Evolutionary conservation across 2,797 vertebrate genomes (phyloP).

Genomic region (Catostomus latipinnis): DNA sequence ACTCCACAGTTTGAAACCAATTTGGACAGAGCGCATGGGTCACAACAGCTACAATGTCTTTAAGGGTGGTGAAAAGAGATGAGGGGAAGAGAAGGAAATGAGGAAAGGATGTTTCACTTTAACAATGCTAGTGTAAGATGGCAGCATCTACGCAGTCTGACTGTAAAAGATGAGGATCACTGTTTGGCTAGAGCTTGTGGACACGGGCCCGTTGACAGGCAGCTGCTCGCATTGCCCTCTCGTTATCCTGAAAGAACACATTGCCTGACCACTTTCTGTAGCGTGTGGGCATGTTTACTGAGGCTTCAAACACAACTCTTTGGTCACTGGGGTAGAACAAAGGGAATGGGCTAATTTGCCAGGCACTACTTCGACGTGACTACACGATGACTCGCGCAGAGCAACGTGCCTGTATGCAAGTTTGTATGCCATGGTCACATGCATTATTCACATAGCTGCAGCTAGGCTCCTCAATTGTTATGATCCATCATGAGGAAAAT

Average conservation of each 20-base stretch:
- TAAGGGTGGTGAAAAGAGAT: constrained; percentile 18
- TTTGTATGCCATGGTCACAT: not conserved
- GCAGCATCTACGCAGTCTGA: constrained; percentile 19
- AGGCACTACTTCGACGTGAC: not conserved
- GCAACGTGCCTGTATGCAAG: constrained; percentile 31
- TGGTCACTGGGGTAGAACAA: constrained; percentile 36
- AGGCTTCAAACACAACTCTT: constrained; percentile 31
- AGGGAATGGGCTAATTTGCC: constrained; percentile 45
- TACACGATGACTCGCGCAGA: constrained; percentile 4
- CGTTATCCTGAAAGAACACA: constrained; percentile 9
- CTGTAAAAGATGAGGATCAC: constrained; percentile 8
- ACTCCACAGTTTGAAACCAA: constrained; percentile 42
- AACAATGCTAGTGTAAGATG: constrained; percentile 25
- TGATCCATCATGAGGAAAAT: not conserved
- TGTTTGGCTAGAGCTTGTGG: constrained; percentile 16
- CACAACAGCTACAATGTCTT: constrained; percentile 17
- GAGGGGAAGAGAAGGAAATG: not conserved
- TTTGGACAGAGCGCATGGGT: constrained; percentile 13
- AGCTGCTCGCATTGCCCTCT: constrained; percentile 11
- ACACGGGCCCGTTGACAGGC: not conserved
- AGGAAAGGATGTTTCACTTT: constrained; percentile 26
- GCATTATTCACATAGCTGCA: not conserved
- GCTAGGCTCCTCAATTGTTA: not conserved
- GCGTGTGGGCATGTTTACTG: constrained; percentile 26
- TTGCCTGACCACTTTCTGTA: constrained; percentile 19